Conservation (phyloP, 37 sponge, comb jelly and placozoan genomes). For the Hexactinellida sp. region DNA sequence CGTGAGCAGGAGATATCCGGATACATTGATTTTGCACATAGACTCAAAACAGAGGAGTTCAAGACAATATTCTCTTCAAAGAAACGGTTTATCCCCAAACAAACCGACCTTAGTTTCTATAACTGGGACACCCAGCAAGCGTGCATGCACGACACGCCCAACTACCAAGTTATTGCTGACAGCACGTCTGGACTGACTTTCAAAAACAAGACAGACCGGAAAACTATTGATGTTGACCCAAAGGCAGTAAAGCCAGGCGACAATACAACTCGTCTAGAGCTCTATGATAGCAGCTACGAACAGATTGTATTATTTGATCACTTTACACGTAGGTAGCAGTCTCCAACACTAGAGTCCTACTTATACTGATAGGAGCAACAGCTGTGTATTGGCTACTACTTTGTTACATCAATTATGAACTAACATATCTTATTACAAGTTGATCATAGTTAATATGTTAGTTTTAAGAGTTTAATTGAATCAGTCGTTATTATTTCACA, state of each 20-base stretch:
- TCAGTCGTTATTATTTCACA: too few species aligned
- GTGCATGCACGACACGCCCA: constrained; percentile 67
- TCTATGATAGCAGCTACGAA: constrained; percentile 47
- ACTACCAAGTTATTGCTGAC: constrained; percentile 87
- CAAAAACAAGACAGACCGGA: constrained; percentile 89
- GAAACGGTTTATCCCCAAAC: constrained; percentile 68
- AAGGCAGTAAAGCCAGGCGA: constrained; percentile 73
- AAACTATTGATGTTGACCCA: constrained; percentile 83
- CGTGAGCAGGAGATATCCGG: constrained; percentile 90
- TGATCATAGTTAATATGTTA: background rate
- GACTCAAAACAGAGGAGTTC: constrained; percentile 92
- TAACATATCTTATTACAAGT: background rate
- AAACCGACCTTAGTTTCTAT: constrained; percentile 88
- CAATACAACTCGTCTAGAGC: constrained; percentile 53
- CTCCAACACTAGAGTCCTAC: background rate
- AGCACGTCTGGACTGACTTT: constrained; percentile 61
- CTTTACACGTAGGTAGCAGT: constrained; percentile 56
- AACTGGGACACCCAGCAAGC: constrained; percentile 91
- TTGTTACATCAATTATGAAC: background rate
- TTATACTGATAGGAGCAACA: background rate
- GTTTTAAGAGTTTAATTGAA: too few species aligned
- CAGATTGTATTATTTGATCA: constrained; percentile 87
- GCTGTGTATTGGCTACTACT: background rate
- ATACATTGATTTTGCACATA: constrained; percentile 88
- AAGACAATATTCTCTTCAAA: constrained; percentile 63